Base-by-base conservation (phyloP, 2,888 invertebrate genomes). In the Polymixis flavicincta region DNA sequence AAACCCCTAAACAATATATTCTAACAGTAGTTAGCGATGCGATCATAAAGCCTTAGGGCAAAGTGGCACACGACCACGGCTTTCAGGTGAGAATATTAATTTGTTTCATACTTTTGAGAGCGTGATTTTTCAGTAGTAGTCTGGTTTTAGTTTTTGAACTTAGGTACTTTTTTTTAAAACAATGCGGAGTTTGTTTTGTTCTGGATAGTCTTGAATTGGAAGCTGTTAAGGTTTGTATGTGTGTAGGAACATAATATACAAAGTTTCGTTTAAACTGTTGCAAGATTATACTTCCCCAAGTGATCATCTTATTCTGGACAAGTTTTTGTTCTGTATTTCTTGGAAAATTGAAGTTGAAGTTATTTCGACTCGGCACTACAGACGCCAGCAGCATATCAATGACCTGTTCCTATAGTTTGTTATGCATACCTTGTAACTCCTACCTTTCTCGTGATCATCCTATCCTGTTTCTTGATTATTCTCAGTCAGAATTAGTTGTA, bases 371-470 rank as follows among this genome's bases (percentile, higher is more conserved):
- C 82, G 72, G 84, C 84, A 83, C 76, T 80, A 84, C 73, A 87
- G 89, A 88, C 90, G 88, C 87, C 85, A 84, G 82, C 80, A 89
- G 93, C 91, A 93, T 93, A 91, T 89, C 88, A 92, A 93, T 92
- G 83, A 82, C 82, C 69, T 74, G 77, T 67, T 87, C 89, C 84
- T 89, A 87, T 86, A 88, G 87, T 89, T 91, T 92, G 89, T 90
- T 92, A 92, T 92, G 90, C 92, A 92, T 92, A 86, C 87, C 88
- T 87, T 83, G 88, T 88, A 82, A 82, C 83, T 81, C 84, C 82
- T 86, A 84, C 86, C 89, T 92, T 91, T 92, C 90, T 89, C 89
- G 87, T 88, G 89, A 88, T 89, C 89, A 85, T 88, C 83, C 83
- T 87, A 87, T 87, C 87, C 84, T 84, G 84, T 85, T 86, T 83